Conservation (phyloP, 1,140 invertebrate genomes). For the Leucophenga varia region DNA sequence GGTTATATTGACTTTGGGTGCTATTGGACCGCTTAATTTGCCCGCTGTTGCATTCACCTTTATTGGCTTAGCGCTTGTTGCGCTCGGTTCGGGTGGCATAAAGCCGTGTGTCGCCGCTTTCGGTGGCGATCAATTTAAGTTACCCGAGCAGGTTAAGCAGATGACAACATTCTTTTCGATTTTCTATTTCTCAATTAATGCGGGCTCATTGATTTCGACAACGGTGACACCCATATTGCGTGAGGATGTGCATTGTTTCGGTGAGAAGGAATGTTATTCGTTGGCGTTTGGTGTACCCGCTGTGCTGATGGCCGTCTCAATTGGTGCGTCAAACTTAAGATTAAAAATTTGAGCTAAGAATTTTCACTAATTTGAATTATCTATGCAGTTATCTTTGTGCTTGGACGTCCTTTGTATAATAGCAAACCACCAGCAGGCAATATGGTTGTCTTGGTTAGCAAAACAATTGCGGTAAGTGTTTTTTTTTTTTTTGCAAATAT, state of each 20-base stretch:
- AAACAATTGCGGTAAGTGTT: constrained; percentile 77
- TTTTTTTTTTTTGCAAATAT: too few species aligned
- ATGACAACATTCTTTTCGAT: constrained; percentile 86
- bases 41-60: constrained; percentile 70
- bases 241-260: constrained; percentile 81
- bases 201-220: constrained; percentile 87
- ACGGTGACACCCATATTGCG: constrained; percentile 86
- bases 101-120: constrained; percentile 97
- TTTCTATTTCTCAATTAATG: constrained; percentile 93
- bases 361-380: constrained; percentile 69
- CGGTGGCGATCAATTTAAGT: constrained; percentile 92
- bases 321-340: constrained; percentile 59
- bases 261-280: constrained; percentile 79
- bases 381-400: constrained; percentile 78
- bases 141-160: constrained; percentile 77
- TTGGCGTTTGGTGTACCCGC: constrained; percentile 92
- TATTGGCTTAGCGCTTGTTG: constrained; percentile 78
- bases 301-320: constrained; percentile 77
- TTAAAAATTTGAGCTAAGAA: constrained; percentile 78
- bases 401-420: constrained; percentile 77
- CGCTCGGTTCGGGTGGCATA: constrained; percentile 91
- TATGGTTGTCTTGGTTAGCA: constrained; percentile 76
- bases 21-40: constrained; percentile 63
- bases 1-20: constrained; percentile 72
- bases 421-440: constrained; percentile 82